Conservation (phyloP, 2,113 vertebrate species). For the Globicephala melas region DNA sequence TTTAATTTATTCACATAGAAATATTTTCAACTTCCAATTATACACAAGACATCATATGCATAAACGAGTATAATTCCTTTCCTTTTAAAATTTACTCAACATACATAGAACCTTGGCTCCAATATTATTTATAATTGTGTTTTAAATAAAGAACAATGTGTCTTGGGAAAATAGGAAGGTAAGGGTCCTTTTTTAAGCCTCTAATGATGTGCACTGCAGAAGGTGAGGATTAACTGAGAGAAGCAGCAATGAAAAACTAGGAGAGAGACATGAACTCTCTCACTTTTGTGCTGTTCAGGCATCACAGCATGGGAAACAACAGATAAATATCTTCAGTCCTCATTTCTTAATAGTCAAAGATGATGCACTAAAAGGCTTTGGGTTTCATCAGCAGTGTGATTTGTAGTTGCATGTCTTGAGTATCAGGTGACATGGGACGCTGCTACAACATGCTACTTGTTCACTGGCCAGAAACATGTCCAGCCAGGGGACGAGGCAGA, state of each 20-base stretch:
- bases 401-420: too few species aligned
- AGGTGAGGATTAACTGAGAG: accelerated
- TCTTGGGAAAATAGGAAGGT: not conserved
- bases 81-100: not conserved
- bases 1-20: not conserved
- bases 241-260: accelerated
- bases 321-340: not conserved
- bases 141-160: not conserved
- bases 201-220: not conserved
- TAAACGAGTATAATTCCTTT: not conserved
- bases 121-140: not conserved
- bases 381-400: not conserved
- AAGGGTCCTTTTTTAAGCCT: not conserved
- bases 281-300: accelerated
- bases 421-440: not conserved
- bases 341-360: not conserved
- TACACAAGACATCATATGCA: not conserved
- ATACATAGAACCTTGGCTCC: too few species aligned
- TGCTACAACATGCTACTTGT: accelerated
- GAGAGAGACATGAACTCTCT: not conserved
- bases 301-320: not conserved
- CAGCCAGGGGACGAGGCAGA: not conserved
- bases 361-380: accelerated
- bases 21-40: not conserved
- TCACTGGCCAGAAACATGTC: accelerated